Evolutionary conservation across 2,113 vertebrate genomes (phyloP).

Genomic region (Morone saxatilis): DNA sequence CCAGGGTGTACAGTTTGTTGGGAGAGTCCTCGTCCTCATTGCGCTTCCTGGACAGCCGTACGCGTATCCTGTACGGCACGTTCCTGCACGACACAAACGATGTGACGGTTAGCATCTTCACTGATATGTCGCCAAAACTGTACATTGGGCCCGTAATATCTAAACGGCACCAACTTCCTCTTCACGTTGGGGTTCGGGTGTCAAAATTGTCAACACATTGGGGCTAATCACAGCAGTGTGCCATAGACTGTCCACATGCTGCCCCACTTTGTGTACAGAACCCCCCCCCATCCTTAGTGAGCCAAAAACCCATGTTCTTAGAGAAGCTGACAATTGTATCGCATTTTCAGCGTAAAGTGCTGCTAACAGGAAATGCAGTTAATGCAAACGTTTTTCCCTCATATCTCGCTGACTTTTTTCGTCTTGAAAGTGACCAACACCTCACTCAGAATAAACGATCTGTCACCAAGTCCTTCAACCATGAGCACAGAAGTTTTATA

Average conservation of each 20-base stretch:
- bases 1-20: constrained; percentile 96
- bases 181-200: background rate
- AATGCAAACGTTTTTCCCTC: background rate
- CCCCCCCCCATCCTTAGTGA: background rate
- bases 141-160: background rate
- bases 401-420: background rate
- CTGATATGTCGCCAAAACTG: background rate
- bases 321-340: background rate
- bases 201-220: background rate
- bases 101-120: background rate
- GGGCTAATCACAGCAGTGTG: background rate
- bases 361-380: background rate
- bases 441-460: no score
- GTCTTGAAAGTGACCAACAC: background rate
- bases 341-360: background rate
- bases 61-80: constrained; percentile 94
- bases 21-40: constrained; percentile 98
- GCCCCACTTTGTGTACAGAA: background rate
- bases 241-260: background rate
- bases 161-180: background rate
- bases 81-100: constrained; percentile 83
- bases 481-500: no score
- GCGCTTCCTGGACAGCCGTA: constrained; percentile 94
- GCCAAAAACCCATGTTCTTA: background rate
- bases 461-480: no score